Conservation (phyloP, 2,797 vertebrate species). For the Loris lydekkerianus region DNA sequence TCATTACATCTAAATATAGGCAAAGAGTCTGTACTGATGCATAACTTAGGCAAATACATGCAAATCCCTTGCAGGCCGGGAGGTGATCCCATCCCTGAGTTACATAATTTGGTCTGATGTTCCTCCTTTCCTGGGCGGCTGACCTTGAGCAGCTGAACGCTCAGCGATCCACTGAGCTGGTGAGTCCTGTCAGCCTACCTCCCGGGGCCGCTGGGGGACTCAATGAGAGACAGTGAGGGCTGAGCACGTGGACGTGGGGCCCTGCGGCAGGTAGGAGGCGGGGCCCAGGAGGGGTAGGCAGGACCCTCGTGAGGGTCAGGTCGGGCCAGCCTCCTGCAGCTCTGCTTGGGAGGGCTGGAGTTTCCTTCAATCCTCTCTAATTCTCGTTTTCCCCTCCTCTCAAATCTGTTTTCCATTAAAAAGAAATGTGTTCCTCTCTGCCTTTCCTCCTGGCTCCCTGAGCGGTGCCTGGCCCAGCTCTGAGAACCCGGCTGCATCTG, state of each 20-base stretch:
- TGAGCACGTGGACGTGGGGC: neutral
- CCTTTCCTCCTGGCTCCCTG: constrained; percentile 5
- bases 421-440: constrained; percentile 51
- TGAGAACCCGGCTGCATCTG: constrained; percentile 57
- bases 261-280: neutral
- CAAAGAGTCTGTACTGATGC: constrained; percentile 30
- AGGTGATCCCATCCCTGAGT: neutral
- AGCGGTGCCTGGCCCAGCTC: neutral
- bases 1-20: constrained; percentile 76
- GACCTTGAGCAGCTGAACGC: neutral
- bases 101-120: neutral
- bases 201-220: accelerated
- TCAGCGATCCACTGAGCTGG: neutral
- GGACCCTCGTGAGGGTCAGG: neutral
- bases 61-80: constrained; percentile 37
- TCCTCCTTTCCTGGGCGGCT: neutral
- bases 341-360: constrained; percentile 1
- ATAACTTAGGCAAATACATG: constrained; percentile 77
- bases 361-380: constrained; percentile 55
- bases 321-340: neutral
- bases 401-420: constrained; percentile 73
- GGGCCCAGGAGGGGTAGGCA: neutral
- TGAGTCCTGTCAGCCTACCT: neutral
- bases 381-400: neutral
- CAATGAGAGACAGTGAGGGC: neutral